These are phyloP conservation scores for Rotaria macrura DNA, from an alignment of 2,888 invertebrate genomes.

Conservation along the genomic window DNA sequence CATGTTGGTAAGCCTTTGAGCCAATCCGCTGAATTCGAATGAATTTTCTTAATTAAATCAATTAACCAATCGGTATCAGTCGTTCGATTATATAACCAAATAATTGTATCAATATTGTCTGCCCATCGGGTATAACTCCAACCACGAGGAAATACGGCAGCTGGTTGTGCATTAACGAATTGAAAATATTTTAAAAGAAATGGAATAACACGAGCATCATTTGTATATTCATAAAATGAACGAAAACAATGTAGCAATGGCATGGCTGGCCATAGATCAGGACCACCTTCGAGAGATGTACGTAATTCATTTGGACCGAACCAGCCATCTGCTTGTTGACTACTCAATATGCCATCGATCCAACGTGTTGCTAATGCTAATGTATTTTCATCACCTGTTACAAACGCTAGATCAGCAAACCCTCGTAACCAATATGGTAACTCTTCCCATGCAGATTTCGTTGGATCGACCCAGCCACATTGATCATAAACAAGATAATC, in stretches of 20 bases:
- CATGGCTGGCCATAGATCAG: constrained; percentile 13
- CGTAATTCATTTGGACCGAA: constrained; percentile 1
- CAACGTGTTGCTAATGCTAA: neutral
- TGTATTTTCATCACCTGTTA: neutral
- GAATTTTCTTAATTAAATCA: constrained; percentile 5
- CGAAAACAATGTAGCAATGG: neutral
- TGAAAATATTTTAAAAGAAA: constrained; percentile 7
- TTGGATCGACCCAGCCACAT: constrained; percentile 7
- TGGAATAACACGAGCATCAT: neutral
- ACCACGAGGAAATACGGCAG: neutral
- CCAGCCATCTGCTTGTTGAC: constrained; percentile 4
- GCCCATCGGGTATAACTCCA: neutral
- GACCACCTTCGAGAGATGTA: neutral
- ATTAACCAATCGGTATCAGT: neutral
- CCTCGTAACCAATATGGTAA: constrained; percentile 17
- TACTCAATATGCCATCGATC: constrained; percentile 2
- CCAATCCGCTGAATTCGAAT: neutral
- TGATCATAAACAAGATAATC: constrained; percentile 10
- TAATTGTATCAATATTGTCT: neutral
- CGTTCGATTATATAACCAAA: constrained; percentile 13
- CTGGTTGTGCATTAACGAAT: neutral
- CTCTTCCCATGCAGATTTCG: neutral
- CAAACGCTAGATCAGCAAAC: neutral
- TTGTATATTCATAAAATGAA: constrained; percentile 10
- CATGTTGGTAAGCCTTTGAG: neutral